Conservation (phyloP, 2,888 invertebrate species). For the Drosophila diplacantha region DNA sequence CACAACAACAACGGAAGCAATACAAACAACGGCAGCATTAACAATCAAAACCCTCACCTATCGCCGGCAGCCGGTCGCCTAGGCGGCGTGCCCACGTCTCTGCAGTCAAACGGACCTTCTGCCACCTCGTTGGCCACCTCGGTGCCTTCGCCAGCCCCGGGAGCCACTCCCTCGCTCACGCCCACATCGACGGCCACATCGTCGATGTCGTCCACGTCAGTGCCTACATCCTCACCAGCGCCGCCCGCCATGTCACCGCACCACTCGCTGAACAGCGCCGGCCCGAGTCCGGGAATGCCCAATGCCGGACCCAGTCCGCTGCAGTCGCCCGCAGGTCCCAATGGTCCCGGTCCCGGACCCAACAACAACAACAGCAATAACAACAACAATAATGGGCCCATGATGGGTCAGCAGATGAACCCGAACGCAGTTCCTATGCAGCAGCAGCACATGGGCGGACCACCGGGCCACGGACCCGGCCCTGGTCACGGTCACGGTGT, state of each 20-base stretch:
- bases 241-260: constrained; percentile 79
- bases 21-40: constrained; percentile 60
- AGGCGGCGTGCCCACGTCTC: constrained; percentile 65
- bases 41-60: constrained; percentile 74
- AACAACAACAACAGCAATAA: constrained; percentile 24
- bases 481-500: constrained; percentile 50
- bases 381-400: constrained; percentile 70
- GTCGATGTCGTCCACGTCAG: constrained; percentile 70
- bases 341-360: constrained; percentile 13
- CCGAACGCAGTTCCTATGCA: constrained; percentile 78
- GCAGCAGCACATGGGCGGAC: constrained; percentile 67
- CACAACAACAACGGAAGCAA: constrained; percentile 55
- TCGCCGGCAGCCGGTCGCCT: constrained; percentile 70
- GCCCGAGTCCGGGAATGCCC: constrained; percentile 71
- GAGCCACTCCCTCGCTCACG: constrained; percentile 46
- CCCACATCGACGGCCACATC: constrained; percentile 62
- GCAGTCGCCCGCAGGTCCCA: constrained; percentile 66
- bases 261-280: constrained; percentile 68
- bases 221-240: constrained; percentile 76
- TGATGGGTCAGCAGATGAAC: constrained; percentile 76
- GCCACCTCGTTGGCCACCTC: constrained; percentile 44
- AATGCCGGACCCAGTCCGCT: constrained; percentile 71
- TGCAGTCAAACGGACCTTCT: constrained; percentile 78
- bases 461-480: constrained; percentile 56
- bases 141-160: constrained; percentile 52